A percentile compares a stretch with the other conserved stretches of the same genome.
These are phyloP conservation scores for Cephonodes hylas DNA, from an alignment of 2,888 invertebrate genomes.

Conservation along the genomic window DNA sequence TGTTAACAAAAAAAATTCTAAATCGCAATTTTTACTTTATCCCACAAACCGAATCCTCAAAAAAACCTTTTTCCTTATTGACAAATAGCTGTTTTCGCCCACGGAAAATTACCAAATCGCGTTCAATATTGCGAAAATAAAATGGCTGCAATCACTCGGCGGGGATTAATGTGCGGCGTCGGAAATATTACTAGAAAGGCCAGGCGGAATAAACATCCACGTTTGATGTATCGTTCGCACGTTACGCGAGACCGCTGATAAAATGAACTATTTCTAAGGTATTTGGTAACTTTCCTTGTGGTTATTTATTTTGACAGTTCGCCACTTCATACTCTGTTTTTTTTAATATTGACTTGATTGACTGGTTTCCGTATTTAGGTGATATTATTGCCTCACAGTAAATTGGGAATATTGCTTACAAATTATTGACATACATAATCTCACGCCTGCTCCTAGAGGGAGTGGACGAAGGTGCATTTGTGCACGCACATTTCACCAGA, in stretches of 20 bases:
- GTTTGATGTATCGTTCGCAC: conserved; percentile 11
- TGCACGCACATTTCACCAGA: too few relatives aligned
- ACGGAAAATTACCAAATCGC: conserved; percentile 10
- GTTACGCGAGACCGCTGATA: conserved; percentile 5
- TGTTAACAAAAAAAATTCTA: too few relatives aligned
- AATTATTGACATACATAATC: too few relatives aligned
- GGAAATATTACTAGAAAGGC: conserved; percentile 10
- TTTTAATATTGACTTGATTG: too few relatives aligned
- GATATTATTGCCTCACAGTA: too few relatives aligned
- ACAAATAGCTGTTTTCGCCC: conserved; percentile 8
- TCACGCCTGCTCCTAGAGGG: too few relatives aligned
- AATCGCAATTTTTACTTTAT: background rate
- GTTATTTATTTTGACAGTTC: too few relatives aligned
- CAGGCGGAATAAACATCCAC: conserved; percentile 2
- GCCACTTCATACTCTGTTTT: too few relatives aligned
- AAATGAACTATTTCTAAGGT: conserved; percentile 6
- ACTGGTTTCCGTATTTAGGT: too few relatives aligned
- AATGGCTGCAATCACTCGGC: conserved; percentile 6
- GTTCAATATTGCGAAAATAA: conserved; percentile 11
- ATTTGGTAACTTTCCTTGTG: background rate
- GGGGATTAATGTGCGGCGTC: conserved; percentile 12
- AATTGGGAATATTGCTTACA: too few relatives aligned
- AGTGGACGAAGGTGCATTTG: too few relatives aligned
- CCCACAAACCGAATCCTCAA: background rate
- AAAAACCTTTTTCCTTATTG: background rate